phyloP scores from a whole-genome alignment of 2,113 vertebrate species.

The Lasiurus borealis region DNA sequence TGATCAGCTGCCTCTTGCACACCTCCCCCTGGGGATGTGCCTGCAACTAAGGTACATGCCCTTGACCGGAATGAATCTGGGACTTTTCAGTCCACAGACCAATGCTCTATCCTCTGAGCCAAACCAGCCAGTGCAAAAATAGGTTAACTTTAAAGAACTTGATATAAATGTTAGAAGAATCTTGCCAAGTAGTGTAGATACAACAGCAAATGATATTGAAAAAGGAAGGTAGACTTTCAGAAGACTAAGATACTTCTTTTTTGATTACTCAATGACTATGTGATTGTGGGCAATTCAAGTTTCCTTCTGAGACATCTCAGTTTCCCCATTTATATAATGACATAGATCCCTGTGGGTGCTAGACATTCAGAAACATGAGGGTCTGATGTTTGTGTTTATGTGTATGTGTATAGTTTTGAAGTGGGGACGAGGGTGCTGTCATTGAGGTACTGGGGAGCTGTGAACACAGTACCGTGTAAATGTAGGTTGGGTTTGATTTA shows the following conservation, averaged over 20 bases:
- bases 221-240: not conserved
- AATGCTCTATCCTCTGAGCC: no score
- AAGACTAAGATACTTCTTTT: not conserved
- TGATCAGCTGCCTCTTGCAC: no score
- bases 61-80: no score
- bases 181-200: not conserved
- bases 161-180: not conserved
- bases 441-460: not conserved
- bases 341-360: not conserved
- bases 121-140: not conserved
- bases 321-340: not conserved
- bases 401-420: not conserved
- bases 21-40: no score
- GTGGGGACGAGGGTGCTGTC: accelerated
- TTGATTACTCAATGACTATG: not conserved
- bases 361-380: not conserved
- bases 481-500: not conserved
- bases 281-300: not conserved
- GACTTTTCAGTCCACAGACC: no score
- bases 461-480: not conserved
- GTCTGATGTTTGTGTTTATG: not conserved
- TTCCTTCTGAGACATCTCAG: not conserved
- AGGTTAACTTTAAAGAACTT: not conserved
- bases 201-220: not conserved
- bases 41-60: no score